phyloP scores from a whole-genome alignment of 2,113 vertebrate genomes.

The Anser brachyrhynchus region DNA sequence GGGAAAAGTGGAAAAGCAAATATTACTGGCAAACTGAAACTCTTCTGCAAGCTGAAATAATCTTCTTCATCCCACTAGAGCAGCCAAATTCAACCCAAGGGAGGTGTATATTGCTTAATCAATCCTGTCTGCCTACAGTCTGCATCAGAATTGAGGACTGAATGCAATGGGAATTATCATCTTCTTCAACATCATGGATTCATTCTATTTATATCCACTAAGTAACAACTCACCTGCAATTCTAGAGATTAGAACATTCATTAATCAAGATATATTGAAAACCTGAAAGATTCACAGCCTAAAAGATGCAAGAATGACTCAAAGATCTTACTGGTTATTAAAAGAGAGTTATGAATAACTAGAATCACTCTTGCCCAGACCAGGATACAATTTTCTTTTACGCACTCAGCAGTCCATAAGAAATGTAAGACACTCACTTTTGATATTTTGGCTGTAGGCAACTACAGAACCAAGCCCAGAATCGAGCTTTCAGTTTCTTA shows the following conservation, averaged over 20 bases:
- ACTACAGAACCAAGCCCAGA: neutral
- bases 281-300: neutral
- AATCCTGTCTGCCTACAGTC: neutral
- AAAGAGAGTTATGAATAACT: neutral
- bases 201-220: neutral
- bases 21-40: neutral
- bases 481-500: neutral
- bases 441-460: neutral
- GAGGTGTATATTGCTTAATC: neutral
- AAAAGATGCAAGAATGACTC: neutral
- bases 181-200: fast-evolving
- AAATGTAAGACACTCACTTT: neutral
- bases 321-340: neutral
- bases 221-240: neutral
- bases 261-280: neutral
- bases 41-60: neutral
- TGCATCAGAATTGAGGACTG: neutral
- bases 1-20: neutral
- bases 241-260: neutral
- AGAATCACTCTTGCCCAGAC: neutral
- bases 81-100: neutral
- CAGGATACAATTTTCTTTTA: neutral
- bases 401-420: neutral
- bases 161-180: fast-evolving
- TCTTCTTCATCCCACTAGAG: neutral